These are phyloP conservation scores for Drosophila lowei DNA, from an alignment of 1,140 invertebrate genomes.

Conservation along the genomic window DNA sequence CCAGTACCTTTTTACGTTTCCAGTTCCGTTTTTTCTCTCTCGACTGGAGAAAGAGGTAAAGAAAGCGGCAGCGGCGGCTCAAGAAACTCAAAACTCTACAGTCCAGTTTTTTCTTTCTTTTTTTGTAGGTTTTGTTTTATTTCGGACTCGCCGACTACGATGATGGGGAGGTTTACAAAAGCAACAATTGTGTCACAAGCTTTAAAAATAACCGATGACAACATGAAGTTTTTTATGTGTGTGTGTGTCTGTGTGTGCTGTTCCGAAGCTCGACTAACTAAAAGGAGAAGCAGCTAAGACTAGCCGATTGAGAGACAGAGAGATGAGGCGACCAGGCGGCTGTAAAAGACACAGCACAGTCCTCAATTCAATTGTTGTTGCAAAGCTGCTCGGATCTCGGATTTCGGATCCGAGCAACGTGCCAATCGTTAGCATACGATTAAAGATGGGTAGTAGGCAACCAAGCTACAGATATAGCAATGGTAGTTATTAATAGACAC, in stretches of 20 bases:
- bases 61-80: constrained; percentile 12
- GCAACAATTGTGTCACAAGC: constrained; percentile 79
- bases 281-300: constrained; percentile 38
- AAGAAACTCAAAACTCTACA: constrained; percentile 29
- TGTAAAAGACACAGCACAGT: constrained; percentile 59
- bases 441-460: constrained; percentile 45
- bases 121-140: constrained; percentile 10
- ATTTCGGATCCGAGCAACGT: constrained; percentile 46
- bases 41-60: neutral
- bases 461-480: neutral
- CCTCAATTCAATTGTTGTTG: constrained; percentile 70
- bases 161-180: constrained; percentile 55
- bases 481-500: constrained; percentile 49
- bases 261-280: constrained; percentile 59
- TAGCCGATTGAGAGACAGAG: too few species aligned
- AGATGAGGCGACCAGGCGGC: constrained; percentile 2
- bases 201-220: constrained; percentile 80
- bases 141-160: constrained; percentile 11
- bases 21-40: neutral
- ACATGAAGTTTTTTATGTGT: constrained; percentile 43
- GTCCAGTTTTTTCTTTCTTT: constrained; percentile 41
- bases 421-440: constrained; percentile 78
- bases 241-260: constrained; percentile 14
- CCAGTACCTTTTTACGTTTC: too few species aligned
- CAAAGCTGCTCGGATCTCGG: neutral